Percentiles rank a stretch among this genome's conserved stretches.
Conservation (phyloP, 1,140 invertebrate species). For the Dreissena polymorpha region DNA sequence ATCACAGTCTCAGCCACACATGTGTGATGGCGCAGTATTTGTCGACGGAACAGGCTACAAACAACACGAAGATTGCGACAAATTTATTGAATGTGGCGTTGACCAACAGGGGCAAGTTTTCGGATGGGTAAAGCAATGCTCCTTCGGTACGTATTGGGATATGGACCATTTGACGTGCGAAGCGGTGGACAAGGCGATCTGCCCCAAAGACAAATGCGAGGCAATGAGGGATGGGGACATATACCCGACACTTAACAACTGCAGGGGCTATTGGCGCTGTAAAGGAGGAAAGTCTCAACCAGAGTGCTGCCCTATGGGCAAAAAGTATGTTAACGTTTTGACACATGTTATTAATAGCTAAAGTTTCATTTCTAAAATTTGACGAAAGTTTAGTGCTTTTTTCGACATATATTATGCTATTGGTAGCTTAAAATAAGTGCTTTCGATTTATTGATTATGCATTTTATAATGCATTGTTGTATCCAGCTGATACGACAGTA, state of each 20-base stretch:
- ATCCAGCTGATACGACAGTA: too few relatives aligned
- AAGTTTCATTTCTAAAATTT: too few relatives aligned
- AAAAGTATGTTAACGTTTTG: conserved; percentile 39
- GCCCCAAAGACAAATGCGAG: conserved; percentile 52
- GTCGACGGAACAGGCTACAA: conserved; percentile 4
- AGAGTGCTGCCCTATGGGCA: conserved; percentile 56
- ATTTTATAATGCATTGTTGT: too few relatives aligned
- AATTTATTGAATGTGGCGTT: conserved; percentile 67
- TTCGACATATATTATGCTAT: too few relatives aligned
- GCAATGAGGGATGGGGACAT: neutral
- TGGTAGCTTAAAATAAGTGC: too few relatives aligned
- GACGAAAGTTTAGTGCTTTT: too few relatives aligned
- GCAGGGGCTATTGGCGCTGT: conserved; percentile 62
- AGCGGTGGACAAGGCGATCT: conserved; percentile 39
- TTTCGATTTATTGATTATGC: too few relatives aligned
- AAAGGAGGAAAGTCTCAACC: conserved; percentile 44
- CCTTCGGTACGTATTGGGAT: conserved; percentile 64
- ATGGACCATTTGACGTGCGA: conserved; percentile 59
- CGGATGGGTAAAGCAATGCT: conserved; percentile 60
- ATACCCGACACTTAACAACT: conserved; percentile 55
- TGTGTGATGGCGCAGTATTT: neutral
- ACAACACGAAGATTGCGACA: conserved; percentile 61
- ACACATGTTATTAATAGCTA: too few relatives aligned
- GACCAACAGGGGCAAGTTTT: conserved; percentile 17
- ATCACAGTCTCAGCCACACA: neutral